phyloP scores from a whole-genome alignment of 2,888 invertebrate genomes.

The Peribatodes rhomboidaria region DNA sequence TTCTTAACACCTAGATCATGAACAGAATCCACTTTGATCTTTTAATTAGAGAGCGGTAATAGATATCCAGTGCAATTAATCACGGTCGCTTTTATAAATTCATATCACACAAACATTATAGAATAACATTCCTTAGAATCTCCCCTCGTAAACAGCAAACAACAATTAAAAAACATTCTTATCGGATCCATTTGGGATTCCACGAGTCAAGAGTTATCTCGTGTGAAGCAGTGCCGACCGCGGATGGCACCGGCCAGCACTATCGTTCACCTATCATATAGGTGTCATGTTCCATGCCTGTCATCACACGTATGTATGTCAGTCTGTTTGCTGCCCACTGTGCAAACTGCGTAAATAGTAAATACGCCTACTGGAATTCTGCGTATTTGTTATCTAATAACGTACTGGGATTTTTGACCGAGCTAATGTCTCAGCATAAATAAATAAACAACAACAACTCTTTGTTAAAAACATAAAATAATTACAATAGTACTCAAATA shows the following conservation, averaged over 20 bases:
- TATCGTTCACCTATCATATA: not conserved
- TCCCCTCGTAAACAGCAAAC: not conserved
- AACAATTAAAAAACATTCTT: not conserved
- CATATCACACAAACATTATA: not conserved
- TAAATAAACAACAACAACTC: too few relatives aligned
- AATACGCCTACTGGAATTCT: slow-evolving; percentile 18
- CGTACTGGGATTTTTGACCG: too few relatives aligned
- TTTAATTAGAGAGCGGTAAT: too few relatives aligned
- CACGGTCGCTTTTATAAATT: too few relatives aligned
- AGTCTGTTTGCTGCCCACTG: slow-evolving; percentile 7
- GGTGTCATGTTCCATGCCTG: too few relatives aligned
- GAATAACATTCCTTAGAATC: not conserved
- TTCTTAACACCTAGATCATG: too few relatives aligned
- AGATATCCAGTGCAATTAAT: too few relatives aligned
- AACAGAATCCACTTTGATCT: too few relatives aligned
- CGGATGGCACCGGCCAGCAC: slow-evolving; percentile 24
- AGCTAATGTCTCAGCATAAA: too few relatives aligned
- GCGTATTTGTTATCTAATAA: slow-evolving; percentile 11
- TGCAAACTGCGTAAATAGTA: slow-evolving; percentile 3
- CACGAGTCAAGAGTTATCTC: not conserved
- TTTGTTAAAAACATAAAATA: too few relatives aligned
- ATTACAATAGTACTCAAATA: too few relatives aligned
- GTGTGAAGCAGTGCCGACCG: slow-evolving; percentile 9
- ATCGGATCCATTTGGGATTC: slow-evolving; percentile 5
- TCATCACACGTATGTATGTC: too few relatives aligned